Evolutionary conservation across 2,113 vertebrate species (phyloP).

Genomic region (Oncorhynchus nerka): DNA sequence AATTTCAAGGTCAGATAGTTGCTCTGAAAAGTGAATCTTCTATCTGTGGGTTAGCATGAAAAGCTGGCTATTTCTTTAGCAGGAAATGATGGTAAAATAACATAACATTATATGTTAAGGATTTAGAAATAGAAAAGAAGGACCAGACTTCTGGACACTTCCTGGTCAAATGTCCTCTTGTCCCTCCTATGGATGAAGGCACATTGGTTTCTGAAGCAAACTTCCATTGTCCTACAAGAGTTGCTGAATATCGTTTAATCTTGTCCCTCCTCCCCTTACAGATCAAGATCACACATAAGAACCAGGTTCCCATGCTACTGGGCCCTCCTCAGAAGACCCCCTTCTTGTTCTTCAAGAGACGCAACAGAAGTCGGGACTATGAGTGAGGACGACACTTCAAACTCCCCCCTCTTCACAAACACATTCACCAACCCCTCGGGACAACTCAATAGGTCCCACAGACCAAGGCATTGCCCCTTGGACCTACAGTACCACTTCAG

Average conservation of each 20-base stretch:
- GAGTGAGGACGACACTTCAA: not conserved
- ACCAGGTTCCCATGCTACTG: constrained; percentile 91
- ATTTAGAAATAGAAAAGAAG: not conserved
- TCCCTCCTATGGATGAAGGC: not conserved
- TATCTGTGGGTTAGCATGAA: no score
- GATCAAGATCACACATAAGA: constrained; percentile 93
- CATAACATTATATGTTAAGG: not conserved
- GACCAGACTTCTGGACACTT: not conserved
- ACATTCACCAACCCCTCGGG: not conserved
- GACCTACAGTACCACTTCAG: not conserved
- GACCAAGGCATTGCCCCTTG: not conserved
- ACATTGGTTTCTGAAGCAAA: not conserved
- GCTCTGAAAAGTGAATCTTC: no score
- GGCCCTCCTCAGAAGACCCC: constrained; percentile 89
- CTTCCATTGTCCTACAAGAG: no score
- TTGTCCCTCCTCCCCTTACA: constrained; percentile 53
- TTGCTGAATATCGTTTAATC: not conserved
- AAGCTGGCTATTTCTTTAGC: not conserved
- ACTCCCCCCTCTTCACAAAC: not conserved
- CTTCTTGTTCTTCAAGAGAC: constrained; percentile 89
- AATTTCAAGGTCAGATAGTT: constrained; percentile 24
- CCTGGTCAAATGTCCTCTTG: no score
- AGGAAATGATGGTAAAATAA: constrained; percentile 13
- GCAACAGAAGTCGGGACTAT: constrained; percentile 82
- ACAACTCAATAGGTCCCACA: not conserved